Base-by-base conservation (phyloP, 2,888 invertebrate genomes). In the Ethmia dodecea region DNA sequence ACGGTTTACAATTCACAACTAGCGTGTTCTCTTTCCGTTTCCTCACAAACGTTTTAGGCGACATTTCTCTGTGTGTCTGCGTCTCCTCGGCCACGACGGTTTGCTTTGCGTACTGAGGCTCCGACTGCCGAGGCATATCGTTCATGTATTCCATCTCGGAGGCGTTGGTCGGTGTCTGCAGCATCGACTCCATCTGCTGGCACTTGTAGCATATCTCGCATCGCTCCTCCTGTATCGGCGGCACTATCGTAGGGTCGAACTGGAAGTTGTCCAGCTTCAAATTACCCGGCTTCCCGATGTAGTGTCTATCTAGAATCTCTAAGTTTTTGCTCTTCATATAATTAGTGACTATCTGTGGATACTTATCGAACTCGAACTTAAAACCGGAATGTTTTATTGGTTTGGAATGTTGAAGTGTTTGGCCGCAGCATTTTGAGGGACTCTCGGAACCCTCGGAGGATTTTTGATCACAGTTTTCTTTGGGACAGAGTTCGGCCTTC, bases 121-220 rank as follows among this genome's bases (percentile, higher is more conserved):
- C 84, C 0, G 61, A 55, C 4, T 70, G 68, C 1, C 76, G 56
- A 4, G 84, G 84, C 45, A 81, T 71, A 35, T 84, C 86, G 44
- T 81, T 81, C 78, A 78, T 78, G 35, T 76, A 84, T 45, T 86
- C 86, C 72, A 93, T 88, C 59, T 93, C 93, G 0, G 93, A 92
- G 18, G 93, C 93, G 64, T 93, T 93, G 0, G 93, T 93, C 0
- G 93, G 93, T 0, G 93, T 93, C 60, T 93, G 93, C 26, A 93
- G 73, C 44, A 88, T 81, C 15, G 89, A 89, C 27, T 87, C 86
- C 67, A 88, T 79, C 50, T 86, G 65, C 47, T 86, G 79, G 47
- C 87, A 87, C 48, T 81, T 83, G 52, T 77, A 74, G 36, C 89
- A 89, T 4, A 86, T 75, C 46, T 88, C 86, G 40, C 89, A 89